A percentile compares a stretch with the other conserved stretches of the same genome.
These are phyloP conservation scores for Rhopalosiphum padi DNA, from an alignment of 1,140 invertebrate genomes.

Conservation along the genomic window DNA sequence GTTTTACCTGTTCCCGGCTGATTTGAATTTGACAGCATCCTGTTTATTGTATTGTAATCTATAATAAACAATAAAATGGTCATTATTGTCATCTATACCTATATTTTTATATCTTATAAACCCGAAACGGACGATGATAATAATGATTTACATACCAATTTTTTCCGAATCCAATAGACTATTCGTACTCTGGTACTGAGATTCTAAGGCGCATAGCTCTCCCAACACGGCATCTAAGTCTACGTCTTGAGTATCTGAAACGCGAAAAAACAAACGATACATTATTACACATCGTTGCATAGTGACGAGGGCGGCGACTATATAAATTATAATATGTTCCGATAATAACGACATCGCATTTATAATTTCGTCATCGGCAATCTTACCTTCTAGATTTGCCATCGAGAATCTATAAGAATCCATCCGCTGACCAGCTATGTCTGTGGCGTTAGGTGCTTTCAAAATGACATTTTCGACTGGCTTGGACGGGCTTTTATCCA, in stretches of 20 bases:
- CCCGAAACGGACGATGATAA: neutral
- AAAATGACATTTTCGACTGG: neutral
- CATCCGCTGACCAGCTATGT: conserved; percentile 69
- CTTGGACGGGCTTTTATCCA: conserved; percentile 31
- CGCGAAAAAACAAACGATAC: neutral
- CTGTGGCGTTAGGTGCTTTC: conserved; percentile 36
- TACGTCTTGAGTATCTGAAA: conserved; percentile 89
- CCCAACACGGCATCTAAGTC: conserved; percentile 95
- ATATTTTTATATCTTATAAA: neutral
- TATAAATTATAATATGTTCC: too few relatives aligned
- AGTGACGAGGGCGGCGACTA: neutral
- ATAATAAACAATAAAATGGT: conserved; percentile 61
- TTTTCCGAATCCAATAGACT: conserved; percentile 61
- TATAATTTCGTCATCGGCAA: neutral
- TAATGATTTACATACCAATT: conserved; percentile 59
- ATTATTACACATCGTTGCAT: neutral
- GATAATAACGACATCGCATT: neutral
- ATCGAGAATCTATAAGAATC: conserved; percentile 90
- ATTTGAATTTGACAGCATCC: conserved; percentile 51
- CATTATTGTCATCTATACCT: neutral
- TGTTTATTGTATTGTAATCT: conserved; percentile 64
- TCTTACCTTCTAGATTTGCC: conserved; percentile 82
- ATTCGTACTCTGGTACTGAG: conserved; percentile 72
- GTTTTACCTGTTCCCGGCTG: conserved; percentile 42
- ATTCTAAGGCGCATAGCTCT: conserved; percentile 89